phyloP scores from a whole-genome alignment of 2,797 vertebrate genomes.

The Melanotaenia maccullochi region DNA sequence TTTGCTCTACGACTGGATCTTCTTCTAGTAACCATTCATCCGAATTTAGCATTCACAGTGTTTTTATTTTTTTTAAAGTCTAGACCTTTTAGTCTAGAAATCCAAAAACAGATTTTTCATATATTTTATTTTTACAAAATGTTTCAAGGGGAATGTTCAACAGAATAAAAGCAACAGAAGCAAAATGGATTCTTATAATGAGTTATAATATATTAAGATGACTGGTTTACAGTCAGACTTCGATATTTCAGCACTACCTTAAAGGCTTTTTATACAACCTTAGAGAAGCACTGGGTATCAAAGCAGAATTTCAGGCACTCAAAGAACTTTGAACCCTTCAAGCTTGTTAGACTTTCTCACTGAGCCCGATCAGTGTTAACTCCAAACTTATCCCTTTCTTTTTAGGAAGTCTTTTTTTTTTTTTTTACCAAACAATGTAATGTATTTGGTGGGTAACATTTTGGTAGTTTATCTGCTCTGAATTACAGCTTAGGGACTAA shows the following conservation, averaged over 20 bases:
- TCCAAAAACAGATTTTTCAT: neutral
- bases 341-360: neutral
- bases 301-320: too few species aligned
- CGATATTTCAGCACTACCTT: too few species aligned
- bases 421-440: slow-evolving; percentile 9
- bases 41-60: too few species aligned
- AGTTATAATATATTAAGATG: too few species aligned
- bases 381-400: neutral
- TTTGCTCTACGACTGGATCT: too few species aligned
- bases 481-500: neutral
- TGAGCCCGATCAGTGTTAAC: neutral
- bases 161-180: neutral
- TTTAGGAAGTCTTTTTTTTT: neutral
- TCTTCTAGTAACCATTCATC: too few species aligned
- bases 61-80: too few species aligned
- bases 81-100: neutral
- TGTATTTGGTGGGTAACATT: neutral
- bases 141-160: neutral
- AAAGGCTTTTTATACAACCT: neutral
- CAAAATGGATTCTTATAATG: too few species aligned
- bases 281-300: neutral
- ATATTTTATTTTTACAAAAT: too few species aligned
- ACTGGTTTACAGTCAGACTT: too few species aligned
- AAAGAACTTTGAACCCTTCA: too few species aligned
- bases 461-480: neutral